Base-by-base conservation (phyloP, 2,888 invertebrate genomes). In the Agrotis ipsilon region DNA sequence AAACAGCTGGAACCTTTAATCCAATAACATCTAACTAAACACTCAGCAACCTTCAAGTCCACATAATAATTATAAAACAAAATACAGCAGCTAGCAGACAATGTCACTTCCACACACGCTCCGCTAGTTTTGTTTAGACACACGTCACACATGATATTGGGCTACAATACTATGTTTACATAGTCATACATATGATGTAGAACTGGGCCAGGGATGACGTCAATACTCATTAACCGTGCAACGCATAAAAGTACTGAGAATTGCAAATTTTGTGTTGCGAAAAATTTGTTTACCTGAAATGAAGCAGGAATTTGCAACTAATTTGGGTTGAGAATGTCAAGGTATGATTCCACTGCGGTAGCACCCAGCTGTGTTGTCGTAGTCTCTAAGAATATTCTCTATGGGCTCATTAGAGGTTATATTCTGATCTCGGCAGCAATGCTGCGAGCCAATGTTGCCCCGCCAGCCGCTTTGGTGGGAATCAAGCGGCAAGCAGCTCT, bases 191-290 rank as follows among this genome's bases (percentile, higher is more conserved):
- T 75, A 72, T 62, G 58, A 72, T 68, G 54, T 63, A 71, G 55
- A 83, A 82, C 80, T 81, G 71, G 82, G 85, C 60, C 77, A 77
- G 57, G n/a, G 11, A 72, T 86, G 85, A 86, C 85, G 85, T 86
- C 86, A 86, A 82, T 84, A 11, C 62, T 71, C 71, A 75, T 85
- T 75, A 81, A 68, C 62, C 51, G 58, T 62, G 60, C 51, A 67
- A 51, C 19, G n/a, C 60, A 57, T 63, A 72, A 69, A 80, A 74
- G 60, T 61, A 77, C 63, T 61, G 61, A 68, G 63, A 61, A 72
- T 67, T n/a, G 49, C 21, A 46, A 65, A 60, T 72, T 75, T 46
- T 51, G 57, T 62, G 64, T 68, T 65, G 51, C 67, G 43, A 71
- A 75, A 68, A 52, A 11, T 9, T n/a, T 19, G 32, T 61, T 55